Conservation (phyloP, 1,140 invertebrate species). For the Ceratoteleas bidentatus region DNA sequence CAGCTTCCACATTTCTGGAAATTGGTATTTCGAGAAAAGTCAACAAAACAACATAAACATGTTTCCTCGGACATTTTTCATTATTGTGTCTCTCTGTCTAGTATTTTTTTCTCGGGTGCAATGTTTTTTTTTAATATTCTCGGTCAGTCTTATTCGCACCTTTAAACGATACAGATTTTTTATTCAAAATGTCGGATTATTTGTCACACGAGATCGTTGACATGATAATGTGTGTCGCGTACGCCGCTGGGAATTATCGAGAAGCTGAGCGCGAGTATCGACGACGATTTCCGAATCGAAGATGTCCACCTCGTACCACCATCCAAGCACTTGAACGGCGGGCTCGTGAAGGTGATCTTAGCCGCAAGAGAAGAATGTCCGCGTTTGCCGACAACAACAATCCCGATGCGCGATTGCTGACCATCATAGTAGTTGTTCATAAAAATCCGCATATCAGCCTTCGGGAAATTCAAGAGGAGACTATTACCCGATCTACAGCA, state of each 20-base stretch:
- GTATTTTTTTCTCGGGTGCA: no score
- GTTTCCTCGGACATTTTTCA: no score
- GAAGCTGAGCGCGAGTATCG: slow-evolving; percentile 3
- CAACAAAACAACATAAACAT: no score
- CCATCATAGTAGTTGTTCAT: neutral
- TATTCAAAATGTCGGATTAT: no score
- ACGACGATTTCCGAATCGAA: neutral
- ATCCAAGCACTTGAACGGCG: neutral
- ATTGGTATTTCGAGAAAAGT: no score
- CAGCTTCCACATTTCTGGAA: no score
- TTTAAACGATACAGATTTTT: no score
- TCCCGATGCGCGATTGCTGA: neutral
- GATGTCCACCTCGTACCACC: neutral
- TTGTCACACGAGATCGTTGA: no score
- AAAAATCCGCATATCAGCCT: slow-evolving; percentile 2
- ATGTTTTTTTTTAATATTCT: no score
- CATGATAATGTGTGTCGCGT: neutral
- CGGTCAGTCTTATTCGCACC: no score
- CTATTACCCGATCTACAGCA: slow-evolving; percentile 1
- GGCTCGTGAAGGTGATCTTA: neutral
- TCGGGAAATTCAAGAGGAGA: slow-evolving; percentile 5
- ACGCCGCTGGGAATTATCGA: neutral
- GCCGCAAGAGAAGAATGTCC: neutral
- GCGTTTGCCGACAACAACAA: neutral
- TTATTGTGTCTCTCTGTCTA: no score